A percentile compares a stretch with the other conserved stretches of the same genome.
Conservation (phyloP, 2,888 invertebrate genomes). For the Limnephilus auricula region DNA sequence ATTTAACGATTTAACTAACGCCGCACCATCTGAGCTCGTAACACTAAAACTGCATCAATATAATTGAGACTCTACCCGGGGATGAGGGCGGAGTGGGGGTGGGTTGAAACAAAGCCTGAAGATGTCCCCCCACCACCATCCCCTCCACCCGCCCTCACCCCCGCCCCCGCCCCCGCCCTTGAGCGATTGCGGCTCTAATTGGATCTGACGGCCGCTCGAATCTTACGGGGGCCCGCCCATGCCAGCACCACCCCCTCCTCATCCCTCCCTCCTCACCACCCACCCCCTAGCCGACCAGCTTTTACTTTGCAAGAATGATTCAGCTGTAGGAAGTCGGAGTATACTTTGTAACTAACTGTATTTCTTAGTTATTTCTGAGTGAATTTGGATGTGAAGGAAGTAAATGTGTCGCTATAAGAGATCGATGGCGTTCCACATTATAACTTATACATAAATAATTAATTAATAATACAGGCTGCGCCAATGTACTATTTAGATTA, state of each 20-base stretch:
- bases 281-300: conserved; percentile 56
- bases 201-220: conserved; percentile 79
- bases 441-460: too few relatives aligned
- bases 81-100: conserved; percentile 6
- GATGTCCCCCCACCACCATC: conserved; percentile 75
- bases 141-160: conserved; percentile 75
- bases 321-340: conserved; percentile 17
- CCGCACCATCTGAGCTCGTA: neutral
- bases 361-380: neutral
- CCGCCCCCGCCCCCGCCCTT: conserved; percentile 72
- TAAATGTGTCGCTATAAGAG: neutral
- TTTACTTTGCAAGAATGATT: conserved; percentile 52
- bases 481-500: too few relatives aligned
- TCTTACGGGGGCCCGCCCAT: conserved; percentile 77
- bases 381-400: neutral
- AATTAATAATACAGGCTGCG: too few relatives aligned
- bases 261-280: conserved; percentile 68
- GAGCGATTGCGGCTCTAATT: conserved; percentile 80
- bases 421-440: neutral
- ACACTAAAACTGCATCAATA: conserved; percentile 62
- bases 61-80: conserved; percentile 61
- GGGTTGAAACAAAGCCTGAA: conserved; percentile 67
- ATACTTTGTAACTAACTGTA: neutral
- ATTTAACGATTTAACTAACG: neutral
- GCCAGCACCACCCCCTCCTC: conserved; percentile 71